A percentile compares a stretch with the other conserved stretches of the same genome.
Evolutionary conservation across 2,113 vertebrate genomes (phyloP).

Genomic region (Chloropsis cyanopogon): DNA sequence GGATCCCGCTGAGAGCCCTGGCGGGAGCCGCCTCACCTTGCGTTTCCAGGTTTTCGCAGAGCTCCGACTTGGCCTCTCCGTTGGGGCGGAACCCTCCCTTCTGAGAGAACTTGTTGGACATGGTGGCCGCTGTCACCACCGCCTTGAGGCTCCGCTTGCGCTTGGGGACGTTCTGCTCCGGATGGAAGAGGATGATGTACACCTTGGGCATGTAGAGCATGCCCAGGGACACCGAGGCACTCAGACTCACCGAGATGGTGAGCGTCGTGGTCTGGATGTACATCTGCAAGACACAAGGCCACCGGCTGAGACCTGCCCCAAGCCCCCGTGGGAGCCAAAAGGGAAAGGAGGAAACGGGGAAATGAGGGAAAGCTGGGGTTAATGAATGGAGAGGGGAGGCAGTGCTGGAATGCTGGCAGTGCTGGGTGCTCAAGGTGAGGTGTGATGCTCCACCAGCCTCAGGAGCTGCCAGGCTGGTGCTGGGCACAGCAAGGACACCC

Average conservation of each 20-base stretch:
- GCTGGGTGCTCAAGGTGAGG: not conserved
- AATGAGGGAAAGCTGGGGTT: rapidly evolving
- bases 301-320: not conserved
- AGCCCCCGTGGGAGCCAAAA: rapidly evolving
- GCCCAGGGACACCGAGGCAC: slow-evolving; percentile 93
- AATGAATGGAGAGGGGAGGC: not conserved
- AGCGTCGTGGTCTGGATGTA: slow-evolving; percentile 96
- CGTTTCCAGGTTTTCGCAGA: slow-evolving; percentile 92
- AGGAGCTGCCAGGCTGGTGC: not conserved
- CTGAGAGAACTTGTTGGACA: slow-evolving; percentile 97
- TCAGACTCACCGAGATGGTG: slow-evolving; percentile 95
- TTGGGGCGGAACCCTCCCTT: slow-evolving; percentile 91
- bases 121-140: slow-evolving; percentile 92
- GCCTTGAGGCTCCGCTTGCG: slow-evolving; percentile 96
- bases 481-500: not conserved
- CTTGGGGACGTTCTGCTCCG: slow-evolving; percentile 96
- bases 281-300: slow-evolving; percentile 79
- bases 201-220: slow-evolving; percentile 99
- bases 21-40: slow-evolving; percentile 75
- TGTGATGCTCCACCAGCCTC: not conserved
- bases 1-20: rapidly evolving
- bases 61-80: slow-evolving; percentile 93
- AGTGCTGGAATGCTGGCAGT: not conserved
- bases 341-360: not conserved
- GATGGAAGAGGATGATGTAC: slow-evolving; percentile 95